These are phyloP conservation scores for Eucera pruinosa DNA, from an alignment of 2,888 invertebrate species.

Conservation along the genomic window DNA sequence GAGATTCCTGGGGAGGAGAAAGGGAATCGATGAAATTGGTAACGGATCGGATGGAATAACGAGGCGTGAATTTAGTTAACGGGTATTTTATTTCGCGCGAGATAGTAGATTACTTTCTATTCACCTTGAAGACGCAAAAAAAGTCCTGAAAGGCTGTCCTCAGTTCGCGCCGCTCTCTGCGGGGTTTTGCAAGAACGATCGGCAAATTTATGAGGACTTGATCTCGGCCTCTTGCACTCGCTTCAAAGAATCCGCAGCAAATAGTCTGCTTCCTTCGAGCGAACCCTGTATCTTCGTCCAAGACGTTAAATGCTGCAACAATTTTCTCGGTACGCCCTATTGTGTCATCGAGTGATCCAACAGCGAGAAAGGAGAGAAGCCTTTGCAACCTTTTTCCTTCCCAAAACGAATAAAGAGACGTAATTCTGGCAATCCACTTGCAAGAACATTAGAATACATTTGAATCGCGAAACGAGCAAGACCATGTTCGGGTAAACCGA, in stretches of 20 bases:
- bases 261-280: slow-evolving; percentile 35
- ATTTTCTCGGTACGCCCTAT: slow-evolving; percentile 18
- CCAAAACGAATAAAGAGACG: not conserved
- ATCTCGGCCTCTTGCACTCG: slow-evolving; percentile 42
- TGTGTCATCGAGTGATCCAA: not conserved
- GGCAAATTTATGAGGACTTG: slow-evolving; percentile 54
- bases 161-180: slow-evolving; percentile 23
- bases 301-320: slow-evolving; percentile 6
- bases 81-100: not conserved
- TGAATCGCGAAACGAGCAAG: slow-evolving; percentile 1
- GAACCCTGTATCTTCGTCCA: not conserved
- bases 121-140: slow-evolving; percentile 27
- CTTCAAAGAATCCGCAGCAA: slow-evolving; percentile 43
- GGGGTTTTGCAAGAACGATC: slow-evolving; percentile 48
- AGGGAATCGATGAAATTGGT: not conserved
- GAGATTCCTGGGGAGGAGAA: too few species aligned
- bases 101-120: slow-evolving; percentile 19
- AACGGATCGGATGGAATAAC: not conserved
- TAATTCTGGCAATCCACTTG: not conserved
- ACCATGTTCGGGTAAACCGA: not conserved
- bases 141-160: slow-evolving; percentile 31
- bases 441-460: slow-evolving; percentile 17
- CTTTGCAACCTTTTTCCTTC: not conserved
- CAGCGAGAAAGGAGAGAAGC: not conserved
- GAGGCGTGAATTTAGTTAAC: too few species aligned